phyloP scores from a whole-genome alignment of 1,140 invertebrate species.

The Alviniconcha marisindica region DNA sequence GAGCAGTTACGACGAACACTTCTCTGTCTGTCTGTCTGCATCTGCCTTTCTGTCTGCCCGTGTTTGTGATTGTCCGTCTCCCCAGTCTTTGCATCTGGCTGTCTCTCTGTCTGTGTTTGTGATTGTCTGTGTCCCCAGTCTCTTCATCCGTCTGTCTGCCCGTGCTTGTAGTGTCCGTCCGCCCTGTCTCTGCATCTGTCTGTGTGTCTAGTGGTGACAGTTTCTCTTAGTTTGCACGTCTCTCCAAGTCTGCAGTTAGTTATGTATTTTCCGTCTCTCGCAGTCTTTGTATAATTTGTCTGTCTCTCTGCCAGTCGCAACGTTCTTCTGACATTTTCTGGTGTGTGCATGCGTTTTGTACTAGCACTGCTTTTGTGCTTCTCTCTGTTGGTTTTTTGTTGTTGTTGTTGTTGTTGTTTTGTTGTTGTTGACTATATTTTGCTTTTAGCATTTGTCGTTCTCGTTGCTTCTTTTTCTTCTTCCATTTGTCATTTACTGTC shows the following conservation, averaged over 20 bases:
- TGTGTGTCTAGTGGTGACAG: background rate
- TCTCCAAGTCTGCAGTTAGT: background rate
- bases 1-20: too few species aligned
- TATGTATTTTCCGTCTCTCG: background rate
- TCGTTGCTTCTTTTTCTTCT: too few species aligned
- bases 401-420: too few species aligned
- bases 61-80: too few species aligned
- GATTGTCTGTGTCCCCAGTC: constrained; percentile 5
- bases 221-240: background rate
- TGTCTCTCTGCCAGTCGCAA: background rate
- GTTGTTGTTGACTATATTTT: too few species aligned
- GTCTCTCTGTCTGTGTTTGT: constrained; percentile 25
- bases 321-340: background rate
- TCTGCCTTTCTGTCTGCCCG: constrained; percentile 23
- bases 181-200: constrained; percentile 25
- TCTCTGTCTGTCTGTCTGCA: background rate
- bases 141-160: constrained; percentile 23
- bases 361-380: too few species aligned
- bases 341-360: background rate
- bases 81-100: too few species aligned
- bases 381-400: too few species aligned
- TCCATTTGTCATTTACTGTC: too few species aligned
- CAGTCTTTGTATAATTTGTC: too few species aligned
- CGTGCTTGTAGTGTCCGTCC: constrained; percentile 30
- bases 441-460: too few species aligned